These are phyloP conservation scores for Mionectes macconnelli DNA, from an alignment of 2,113 vertebrate genomes.

Conservation along the genomic window DNA sequence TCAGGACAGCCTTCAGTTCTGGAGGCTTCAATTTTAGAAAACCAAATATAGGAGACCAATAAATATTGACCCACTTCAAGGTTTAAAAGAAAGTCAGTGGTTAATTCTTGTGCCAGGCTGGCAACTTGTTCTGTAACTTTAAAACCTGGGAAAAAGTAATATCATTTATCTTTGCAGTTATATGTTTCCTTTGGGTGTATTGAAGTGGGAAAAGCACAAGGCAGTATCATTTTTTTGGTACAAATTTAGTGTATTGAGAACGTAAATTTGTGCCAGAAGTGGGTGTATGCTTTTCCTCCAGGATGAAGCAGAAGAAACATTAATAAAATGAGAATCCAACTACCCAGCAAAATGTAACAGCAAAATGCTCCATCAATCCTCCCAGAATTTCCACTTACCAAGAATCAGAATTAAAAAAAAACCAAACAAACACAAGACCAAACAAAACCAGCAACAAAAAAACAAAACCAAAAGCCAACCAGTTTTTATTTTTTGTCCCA, in stretches of 20 bases:
- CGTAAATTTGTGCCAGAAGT: background rate
- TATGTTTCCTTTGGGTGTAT: background rate
- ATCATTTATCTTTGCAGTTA: background rate
- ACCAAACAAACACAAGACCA: too few relatives aligned
- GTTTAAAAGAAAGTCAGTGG: background rate
- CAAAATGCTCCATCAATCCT: background rate
- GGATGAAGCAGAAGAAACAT: background rate
- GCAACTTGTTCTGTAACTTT: background rate
- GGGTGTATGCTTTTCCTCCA: background rate
- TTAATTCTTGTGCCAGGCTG: background rate
- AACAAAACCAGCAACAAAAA: background rate
- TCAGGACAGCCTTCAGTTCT: background rate
- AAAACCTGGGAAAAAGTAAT: background rate
- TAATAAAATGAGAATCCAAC: background rate
- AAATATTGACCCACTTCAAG: background rate
- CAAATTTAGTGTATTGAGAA: background rate
- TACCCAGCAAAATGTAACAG: accelerated
- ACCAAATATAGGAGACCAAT: background rate
- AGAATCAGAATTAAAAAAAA: background rate
- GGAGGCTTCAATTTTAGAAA: background rate
- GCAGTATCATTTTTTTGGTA: background rate
- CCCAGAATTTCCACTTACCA: background rate
- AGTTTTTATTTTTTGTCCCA: background rate
- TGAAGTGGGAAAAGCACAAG: background rate
- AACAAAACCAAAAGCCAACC: background rate